These are phyloP conservation scores for Chrysomela aeneicollis DNA, from an alignment of 2,888 invertebrate genomes.

Conservation along the genomic window DNA sequence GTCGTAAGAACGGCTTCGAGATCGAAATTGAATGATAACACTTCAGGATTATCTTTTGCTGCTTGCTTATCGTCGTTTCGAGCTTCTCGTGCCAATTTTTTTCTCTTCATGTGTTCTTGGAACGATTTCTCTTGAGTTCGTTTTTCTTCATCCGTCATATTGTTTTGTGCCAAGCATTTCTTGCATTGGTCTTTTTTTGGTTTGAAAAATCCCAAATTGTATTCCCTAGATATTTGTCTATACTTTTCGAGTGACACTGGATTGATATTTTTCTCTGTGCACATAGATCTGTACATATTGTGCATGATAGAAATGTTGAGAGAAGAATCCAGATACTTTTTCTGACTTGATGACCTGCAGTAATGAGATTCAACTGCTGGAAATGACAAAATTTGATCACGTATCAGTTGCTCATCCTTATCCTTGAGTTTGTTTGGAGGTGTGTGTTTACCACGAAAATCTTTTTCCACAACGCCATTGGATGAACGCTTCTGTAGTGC, in stretches of 20 bases:
- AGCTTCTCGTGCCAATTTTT: constrained; percentile 35
- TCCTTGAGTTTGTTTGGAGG: constrained; percentile 13
- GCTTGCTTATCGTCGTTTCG: constrained; percentile 46
- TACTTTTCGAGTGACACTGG: constrained; percentile 33
- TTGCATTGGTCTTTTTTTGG: constrained; percentile 48
- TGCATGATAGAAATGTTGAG: constrained; percentile 13
- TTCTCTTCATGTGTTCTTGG: constrained; percentile 38
- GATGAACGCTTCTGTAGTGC: constrained; percentile 32
- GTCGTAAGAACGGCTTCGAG: constrained; percentile 47
- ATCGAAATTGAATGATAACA: constrained; percentile 48
- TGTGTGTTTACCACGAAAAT: constrained; percentile 34
- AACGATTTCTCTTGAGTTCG: constrained; percentile 22
- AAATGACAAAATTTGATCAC: constrained; percentile 14
- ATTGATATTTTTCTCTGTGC: constrained; percentile 15
- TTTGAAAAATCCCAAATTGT: constrained; percentile 43
- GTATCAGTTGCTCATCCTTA: not conserved
- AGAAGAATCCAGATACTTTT: constrained; percentile 1
- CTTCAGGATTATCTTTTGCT: constrained; percentile 30
- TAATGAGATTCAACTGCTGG: constrained; percentile 14
- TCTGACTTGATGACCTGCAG: not conserved
- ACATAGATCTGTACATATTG: constrained; percentile 11
- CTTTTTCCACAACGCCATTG: constrained; percentile 33
- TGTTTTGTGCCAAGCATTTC: constrained; percentile 40
- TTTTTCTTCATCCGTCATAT: constrained; percentile 34
- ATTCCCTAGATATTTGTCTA: constrained; percentile 32